Conservation (phyloP, 2,888 invertebrate species). For the Chymomyza fuscimana region DNA sequence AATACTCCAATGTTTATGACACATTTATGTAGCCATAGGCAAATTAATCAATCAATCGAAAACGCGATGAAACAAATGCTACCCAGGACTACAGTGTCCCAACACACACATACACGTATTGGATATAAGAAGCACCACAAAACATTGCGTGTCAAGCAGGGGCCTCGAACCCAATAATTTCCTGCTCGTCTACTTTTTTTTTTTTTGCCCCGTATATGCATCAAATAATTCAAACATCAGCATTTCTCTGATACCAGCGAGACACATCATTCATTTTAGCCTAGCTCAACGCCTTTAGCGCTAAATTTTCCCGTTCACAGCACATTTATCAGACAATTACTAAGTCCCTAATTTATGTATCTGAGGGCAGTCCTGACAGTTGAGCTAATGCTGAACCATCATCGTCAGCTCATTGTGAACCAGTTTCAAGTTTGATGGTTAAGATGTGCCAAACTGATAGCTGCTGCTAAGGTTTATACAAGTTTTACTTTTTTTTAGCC, state of each 20-base stretch:
- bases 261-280: background rate
- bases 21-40: constrained; percentile 49
- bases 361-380: constrained; percentile 10
- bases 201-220: constrained; percentile 35
- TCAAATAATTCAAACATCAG: constrained; percentile 40
- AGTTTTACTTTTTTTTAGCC: constrained; percentile 17
- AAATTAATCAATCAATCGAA: constrained; percentile 59
- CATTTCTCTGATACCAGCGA: constrained; percentile 4
- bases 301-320: constrained; percentile 31
- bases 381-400: constrained; percentile 1
- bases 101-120: background rate
- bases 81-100: constrained; percentile 7
- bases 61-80: constrained; percentile 31
- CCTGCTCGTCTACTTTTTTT: background rate
- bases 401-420: background rate
- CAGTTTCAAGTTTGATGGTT: background rate
- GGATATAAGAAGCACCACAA: background rate
- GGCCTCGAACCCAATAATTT: background rate
- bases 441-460: constrained; percentile 5
- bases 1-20: constrained; percentile 52
- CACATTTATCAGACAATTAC: constrained; percentile 50
- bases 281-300: constrained; percentile 13
- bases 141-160: background rate
- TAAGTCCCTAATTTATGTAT: constrained; percentile 35
- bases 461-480: constrained; percentile 29